These are phyloP conservation scores for Oxytorus armatus DNA, from an alignment of 2,888 invertebrate species.

Conservation along the genomic window DNA sequence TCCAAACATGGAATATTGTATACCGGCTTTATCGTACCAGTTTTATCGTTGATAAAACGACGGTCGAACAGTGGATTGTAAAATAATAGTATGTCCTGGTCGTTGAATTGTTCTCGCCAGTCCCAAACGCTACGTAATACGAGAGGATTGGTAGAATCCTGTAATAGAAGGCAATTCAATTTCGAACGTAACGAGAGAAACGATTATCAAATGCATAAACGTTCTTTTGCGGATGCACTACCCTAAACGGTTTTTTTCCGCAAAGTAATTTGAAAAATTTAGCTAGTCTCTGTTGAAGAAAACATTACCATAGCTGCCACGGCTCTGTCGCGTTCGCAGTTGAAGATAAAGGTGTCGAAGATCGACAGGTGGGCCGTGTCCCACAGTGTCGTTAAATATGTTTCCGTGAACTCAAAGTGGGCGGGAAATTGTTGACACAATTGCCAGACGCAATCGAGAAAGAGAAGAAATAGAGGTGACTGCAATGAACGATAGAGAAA, in stretches of 20 bases:
- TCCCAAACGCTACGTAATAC: constrained; percentile 94
- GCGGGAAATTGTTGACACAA: constrained; percentile 94
- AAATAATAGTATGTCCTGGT: constrained; percentile 92
- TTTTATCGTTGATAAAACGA: constrained; percentile 53
- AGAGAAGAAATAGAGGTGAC: constrained; percentile 95
- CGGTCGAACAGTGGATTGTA: constrained; percentile 92
- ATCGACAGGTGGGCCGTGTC: constrained; percentile 94
- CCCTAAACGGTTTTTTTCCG: constrained; percentile 14
- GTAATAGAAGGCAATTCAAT: constrained; percentile 85
- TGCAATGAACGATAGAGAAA: constrained; percentile 83
- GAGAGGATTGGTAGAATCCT: constrained; percentile 85
- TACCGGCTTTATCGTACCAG: constrained; percentile 84
- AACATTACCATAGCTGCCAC: constrained; percentile 87
- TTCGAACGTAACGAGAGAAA: constrained; percentile 85
- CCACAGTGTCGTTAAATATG: constrained; percentile 96
- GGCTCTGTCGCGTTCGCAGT: constrained; percentile 91
- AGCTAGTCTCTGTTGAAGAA: constrained; percentile 87
- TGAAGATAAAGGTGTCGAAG: constrained; percentile 97
- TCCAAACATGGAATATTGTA: constrained; percentile 87
- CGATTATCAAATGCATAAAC: no score
- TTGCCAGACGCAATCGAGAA: constrained; percentile 98
- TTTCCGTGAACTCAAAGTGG: constrained; percentile 96
- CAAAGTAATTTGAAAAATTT: constrained; percentile 78
- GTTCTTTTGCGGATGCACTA: no score
- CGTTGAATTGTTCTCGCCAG: constrained; percentile 94